These are phyloP conservation scores for Electrophaes corylata DNA, from an alignment of 2,888 invertebrate genomes.

Conservation along the genomic window DNA sequence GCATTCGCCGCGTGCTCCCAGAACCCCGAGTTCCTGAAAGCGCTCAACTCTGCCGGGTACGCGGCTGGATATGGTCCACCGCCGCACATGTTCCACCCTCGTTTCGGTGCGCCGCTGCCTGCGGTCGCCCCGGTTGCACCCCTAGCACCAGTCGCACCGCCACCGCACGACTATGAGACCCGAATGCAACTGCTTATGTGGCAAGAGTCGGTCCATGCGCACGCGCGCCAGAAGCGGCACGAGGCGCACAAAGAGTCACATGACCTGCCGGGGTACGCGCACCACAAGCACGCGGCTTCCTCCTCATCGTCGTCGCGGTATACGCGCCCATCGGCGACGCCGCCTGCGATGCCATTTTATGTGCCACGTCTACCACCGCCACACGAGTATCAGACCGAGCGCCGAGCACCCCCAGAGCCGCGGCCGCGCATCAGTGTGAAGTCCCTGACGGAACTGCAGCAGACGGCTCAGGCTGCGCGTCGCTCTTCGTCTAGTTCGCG, in stretches of 20 bases:
- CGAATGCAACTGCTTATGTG: conserved; percentile 86
- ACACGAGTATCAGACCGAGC: conserved; percentile 62
- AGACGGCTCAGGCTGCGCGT: conserved; percentile 60
- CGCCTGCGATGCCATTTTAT: conserved; percentile 73
- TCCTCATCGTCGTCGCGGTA: neutral
- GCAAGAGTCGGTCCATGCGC: conserved; percentile 87
- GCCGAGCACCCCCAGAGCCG: conserved; percentile 66
- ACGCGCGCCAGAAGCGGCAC: conserved; percentile 18
- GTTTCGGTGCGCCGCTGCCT: conserved; percentile 60
- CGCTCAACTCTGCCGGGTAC: conserved; percentile 78
- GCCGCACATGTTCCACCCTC: conserved; percentile 74
- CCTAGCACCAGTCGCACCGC: conserved; percentile 71
- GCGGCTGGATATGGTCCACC: conserved; percentile 69
- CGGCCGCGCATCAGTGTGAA: conserved; percentile 86
- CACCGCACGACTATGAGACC: conserved; percentile 80
- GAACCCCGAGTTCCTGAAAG: conserved; percentile 84
- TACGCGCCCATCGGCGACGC: conserved; percentile 63
- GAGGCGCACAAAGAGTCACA: neutral
- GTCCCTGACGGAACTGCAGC: conserved; percentile 85
- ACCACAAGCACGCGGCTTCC: neutral
- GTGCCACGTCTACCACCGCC: conserved; percentile 72
- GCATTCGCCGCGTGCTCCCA: conserved; percentile 83
- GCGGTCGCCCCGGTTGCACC: conserved; percentile 68
- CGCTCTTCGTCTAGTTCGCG: conserved; percentile 71
- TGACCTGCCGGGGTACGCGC: neutral